phyloP scores from a whole-genome alignment of 2,888 invertebrate species.

The Cataglyphis altisquamis region DNA sequence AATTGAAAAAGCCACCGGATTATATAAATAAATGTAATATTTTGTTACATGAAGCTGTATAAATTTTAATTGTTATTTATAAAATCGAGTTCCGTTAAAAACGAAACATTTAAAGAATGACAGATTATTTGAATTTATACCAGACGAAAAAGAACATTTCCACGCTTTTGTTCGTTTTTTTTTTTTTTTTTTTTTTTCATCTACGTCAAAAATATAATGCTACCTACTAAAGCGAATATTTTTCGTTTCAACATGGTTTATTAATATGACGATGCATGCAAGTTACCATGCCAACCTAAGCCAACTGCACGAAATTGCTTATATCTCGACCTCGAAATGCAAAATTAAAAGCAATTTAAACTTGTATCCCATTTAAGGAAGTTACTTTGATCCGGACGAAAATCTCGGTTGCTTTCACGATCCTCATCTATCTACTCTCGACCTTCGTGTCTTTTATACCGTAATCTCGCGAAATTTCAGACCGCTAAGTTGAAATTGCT shows the following conservation, averaged over 20 bases:
- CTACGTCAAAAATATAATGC: background rate
- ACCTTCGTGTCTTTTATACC: background rate
- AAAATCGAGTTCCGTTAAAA: background rate
- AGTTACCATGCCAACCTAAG: background rate
- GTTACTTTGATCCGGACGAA: conserved; percentile 28
- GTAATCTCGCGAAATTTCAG: conserved; percentile 29
- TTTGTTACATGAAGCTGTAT: background rate
- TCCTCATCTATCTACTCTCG: conserved; percentile 7
- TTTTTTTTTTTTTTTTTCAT: background rate
- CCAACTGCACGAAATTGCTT: background rate
- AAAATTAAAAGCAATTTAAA: conserved; percentile 30
- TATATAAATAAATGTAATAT: background rate
- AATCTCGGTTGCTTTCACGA: conserved; percentile 6
- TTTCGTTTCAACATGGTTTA: background rate
- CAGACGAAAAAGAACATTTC: background rate
- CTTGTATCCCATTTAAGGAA: conserved; percentile 23
- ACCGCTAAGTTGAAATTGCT: conserved; percentile 4
- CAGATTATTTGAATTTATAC: background rate
- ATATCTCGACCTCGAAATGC: background rate
- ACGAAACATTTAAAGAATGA: background rate
- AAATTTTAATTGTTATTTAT: conserved; percentile 15
- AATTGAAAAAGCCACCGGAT: conserved; percentile 34
- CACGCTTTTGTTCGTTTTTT: background rate
- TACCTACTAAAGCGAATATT: conserved; percentile 3
- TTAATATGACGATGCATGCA: conserved; percentile 12